Percentiles rank a stretch among this genome's conserved stretches.
phyloP scores from a whole-genome alignment of 2,888 invertebrate genomes.

The Trypoxylon attenuatum region DNA sequence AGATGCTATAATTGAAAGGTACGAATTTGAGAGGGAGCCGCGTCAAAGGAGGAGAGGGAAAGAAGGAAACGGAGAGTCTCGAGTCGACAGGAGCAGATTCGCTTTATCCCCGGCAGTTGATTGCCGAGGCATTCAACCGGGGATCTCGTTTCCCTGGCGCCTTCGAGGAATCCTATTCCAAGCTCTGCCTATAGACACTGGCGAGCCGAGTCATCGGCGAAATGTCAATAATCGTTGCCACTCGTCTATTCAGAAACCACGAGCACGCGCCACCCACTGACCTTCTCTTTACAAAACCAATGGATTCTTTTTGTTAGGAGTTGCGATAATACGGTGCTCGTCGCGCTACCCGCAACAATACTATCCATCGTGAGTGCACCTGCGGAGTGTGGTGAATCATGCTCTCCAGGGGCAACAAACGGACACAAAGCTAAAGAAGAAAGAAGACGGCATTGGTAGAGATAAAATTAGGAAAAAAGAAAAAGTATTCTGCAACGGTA shows the following conservation, averaged over 20 bases:
- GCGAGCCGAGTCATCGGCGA: slow-evolving; percentile 13
- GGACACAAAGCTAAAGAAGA: neutral
- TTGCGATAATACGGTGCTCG: too few species aligned
- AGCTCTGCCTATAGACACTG: neutral
- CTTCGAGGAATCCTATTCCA: neutral
- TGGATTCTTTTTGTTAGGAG: too few species aligned
- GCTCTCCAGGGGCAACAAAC: neutral
- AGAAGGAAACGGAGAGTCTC: too few species aligned
- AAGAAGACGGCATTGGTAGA: neutral
- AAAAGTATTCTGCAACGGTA: too few species aligned
- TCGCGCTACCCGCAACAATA: too few species aligned
- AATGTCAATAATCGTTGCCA: slow-evolving; percentile 19
- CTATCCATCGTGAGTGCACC: neutral
- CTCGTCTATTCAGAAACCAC: neutral
- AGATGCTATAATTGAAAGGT: neutral
- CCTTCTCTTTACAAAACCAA: too few species aligned
- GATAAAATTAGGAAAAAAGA: neutral
- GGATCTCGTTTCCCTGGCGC: slow-evolving; percentile 2
- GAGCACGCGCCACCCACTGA: too few species aligned
- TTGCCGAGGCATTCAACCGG: slow-evolving; percentile 4
- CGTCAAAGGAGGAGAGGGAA: neutral
- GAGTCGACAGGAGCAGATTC: neutral
- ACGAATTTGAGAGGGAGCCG: neutral
- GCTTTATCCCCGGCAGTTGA: neutral
- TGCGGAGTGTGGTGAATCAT: neutral